Base-by-base conservation (phyloP, 2,113 vertebrate genomes). In the Danionella cerebrum region DNA sequence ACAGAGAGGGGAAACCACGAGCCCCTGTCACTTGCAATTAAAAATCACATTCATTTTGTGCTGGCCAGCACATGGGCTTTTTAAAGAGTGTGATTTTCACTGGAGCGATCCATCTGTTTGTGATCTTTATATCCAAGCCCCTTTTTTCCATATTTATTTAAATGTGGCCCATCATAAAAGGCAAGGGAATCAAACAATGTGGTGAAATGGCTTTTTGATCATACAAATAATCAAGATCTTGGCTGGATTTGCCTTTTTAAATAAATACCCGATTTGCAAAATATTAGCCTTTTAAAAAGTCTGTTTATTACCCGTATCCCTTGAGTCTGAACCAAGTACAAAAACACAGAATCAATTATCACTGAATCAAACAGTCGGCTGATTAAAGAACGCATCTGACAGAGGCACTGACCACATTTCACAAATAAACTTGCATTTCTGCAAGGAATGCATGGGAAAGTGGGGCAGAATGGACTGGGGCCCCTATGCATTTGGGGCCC, bases 121-220 rank as follows among this genome's bases (percentile, higher is more conserved):
- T 84, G 86, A 90, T 95, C 94, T 91, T 86, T 88, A 83, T 86
- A 62, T 33, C 5, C 55, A 12, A 5, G 35, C 39, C 41, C 86
- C 1, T 76, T 70, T 85, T 91, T 90, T 91, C 88, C 84, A 81
- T 93, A 92, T 94, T 95, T 93, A 88, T 93, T 93, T 89, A 91
- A 92, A 89, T 83, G 79, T 80, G 90, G 89, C 79, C 80, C 83
- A 78, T 89, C 87, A 85, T 93, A 86, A 91, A 92, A 93, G 82
- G 80, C 76, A 81, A 69, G 79, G 60, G 81, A 89, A 82, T 79
- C 50, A 81, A 82, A 82, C 78, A 48, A 64, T 64, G 59, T 69
- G 57, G 81, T 77, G 80, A 86, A 87, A 81, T 82, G 84, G 78
- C 80, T 84, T 92, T 91, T 90, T 92, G 88, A 93, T 92, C 89